Conservation (phyloP, 2,113 vertebrate species). For the Turdus rufiventris region DNA sequence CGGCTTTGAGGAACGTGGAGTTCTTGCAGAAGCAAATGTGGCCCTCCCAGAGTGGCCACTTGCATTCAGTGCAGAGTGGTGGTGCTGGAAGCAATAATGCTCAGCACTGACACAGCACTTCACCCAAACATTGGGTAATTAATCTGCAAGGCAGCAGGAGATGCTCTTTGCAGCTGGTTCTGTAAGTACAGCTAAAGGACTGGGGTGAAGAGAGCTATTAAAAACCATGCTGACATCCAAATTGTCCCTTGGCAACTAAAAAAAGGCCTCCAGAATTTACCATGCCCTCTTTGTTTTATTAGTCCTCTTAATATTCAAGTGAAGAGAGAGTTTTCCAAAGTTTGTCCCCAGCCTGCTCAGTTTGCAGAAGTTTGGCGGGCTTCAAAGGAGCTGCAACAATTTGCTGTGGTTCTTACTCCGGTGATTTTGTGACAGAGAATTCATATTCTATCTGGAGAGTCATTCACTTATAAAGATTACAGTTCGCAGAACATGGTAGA, state of each 20-base stretch:
- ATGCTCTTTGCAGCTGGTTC: neutral
- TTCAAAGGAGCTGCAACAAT: constrained; percentile 1
- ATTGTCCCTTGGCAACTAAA: constrained; percentile 10
- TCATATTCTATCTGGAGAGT: neutral
- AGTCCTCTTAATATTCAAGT: constrained; percentile 27
- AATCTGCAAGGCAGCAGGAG: constrained; percentile 26
- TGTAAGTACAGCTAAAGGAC: neutral
- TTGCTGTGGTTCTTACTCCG: neutral
- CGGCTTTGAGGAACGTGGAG: neutral
- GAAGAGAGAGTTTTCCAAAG: constrained; percentile 37
- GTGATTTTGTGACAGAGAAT: neutral
- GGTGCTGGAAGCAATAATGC: neutral
- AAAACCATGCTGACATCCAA: constrained; percentile 3
- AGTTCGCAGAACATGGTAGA: neutral
- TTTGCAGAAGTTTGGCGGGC: neutral
- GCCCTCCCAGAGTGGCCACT: neutral
- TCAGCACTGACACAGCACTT: neutral
- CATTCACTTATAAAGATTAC: neutral
- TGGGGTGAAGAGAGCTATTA: neutral
- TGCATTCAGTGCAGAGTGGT: neutral
- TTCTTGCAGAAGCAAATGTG: neutral
- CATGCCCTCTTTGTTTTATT: constrained; percentile 25
- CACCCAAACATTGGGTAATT: constrained; percentile 17
- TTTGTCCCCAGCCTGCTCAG: neutral
- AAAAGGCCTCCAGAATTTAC: constrained; percentile 4